phyloP scores from a whole-genome alignment of 2,113 vertebrate species.

The Arizona elegans region DNA sequence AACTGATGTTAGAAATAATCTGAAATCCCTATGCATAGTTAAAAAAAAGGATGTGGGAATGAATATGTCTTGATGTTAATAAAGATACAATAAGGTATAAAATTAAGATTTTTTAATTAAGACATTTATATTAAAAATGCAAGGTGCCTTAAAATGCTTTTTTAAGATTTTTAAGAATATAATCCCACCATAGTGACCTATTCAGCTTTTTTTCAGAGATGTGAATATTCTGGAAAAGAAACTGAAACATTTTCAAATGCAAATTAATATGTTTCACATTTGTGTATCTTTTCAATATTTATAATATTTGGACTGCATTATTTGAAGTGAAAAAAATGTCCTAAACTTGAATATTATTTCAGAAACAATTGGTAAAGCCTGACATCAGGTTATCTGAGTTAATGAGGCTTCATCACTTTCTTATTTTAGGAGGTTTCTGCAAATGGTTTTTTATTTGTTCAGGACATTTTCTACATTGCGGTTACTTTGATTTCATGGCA shows the following conservation, averaged over 20 bases:
- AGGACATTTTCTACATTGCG: background rate
- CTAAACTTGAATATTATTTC: background rate
- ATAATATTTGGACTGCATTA: background rate
- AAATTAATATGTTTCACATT: background rate
- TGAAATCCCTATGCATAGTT: background rate
- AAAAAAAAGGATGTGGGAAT: background rate
- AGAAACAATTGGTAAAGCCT: background rate
- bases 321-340: background rate
- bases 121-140: background rate
- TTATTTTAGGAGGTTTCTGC: background rate
- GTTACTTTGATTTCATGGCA: background rate
- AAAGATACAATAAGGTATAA: background rate
- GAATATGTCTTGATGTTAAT: slow-evolving; percentile 5
- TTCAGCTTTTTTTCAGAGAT: background rate
- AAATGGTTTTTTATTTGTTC: background rate
- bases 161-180: background rate
- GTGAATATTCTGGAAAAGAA: background rate
- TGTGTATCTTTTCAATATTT: background rate
- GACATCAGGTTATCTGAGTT: background rate
- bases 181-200: background rate
- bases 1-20: slow-evolving; percentile 5
- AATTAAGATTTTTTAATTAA: background rate
- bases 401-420: background rate
- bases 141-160: slow-evolving; percentile 25
- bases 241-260: background rate